Base-by-base conservation (phyloP, 2,888 invertebrate species). In the Lasioglossum calceatum region DNA sequence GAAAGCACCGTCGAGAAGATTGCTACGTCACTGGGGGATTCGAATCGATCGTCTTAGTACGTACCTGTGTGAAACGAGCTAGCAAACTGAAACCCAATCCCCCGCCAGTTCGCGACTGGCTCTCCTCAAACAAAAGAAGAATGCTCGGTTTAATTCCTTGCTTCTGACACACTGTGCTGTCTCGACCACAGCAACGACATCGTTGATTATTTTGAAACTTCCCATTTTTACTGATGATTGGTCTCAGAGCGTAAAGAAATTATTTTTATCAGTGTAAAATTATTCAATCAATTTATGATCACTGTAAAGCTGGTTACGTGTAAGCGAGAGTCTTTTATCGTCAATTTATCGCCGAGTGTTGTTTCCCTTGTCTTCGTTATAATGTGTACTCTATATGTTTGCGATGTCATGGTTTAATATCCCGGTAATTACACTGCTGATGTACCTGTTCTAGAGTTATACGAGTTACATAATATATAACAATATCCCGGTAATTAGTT, bases 11-110 rank as follows among this genome's bases (percentile, higher is more conserved):
- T 67, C 77, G 50, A 50, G 81, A 81, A 81, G 64, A 86, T 83
- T 82, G 83, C 81, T 47, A 54, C 72, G 75, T 75, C 64, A 61
- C 79, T 75, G 50, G 84, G 74, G 79, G 64, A 84, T 88, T 83
- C 71, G 82, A 87, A 89, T 89, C 79, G 88, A 89, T 87, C 78
- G 64, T n/a, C 54, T 70, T 44, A 61, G 73, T 77, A 61, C 67
- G 50, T 67, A 50, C 67, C 39, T 77, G 23, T 42, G 10, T 7
- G 27, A 16, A 47, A 67, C 71, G 42, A 54, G 78, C 70, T 71
- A 16, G 70, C 70, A 39, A 70, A 75, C 50, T 47, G 54, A 75
- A 54, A 54, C 39, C 39, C 39, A 70, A 70, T 70, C 23, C 70
- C 23, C 32, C 42, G 42, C 32, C 54, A 8, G 36, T 36, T 67